Percentiles rank a stretch among this genome's conserved stretches.
These are phyloP conservation scores for Pomacea canaliculata DNA, from an alignment of 2,888 invertebrate species.

Conservation along the genomic window DNA sequence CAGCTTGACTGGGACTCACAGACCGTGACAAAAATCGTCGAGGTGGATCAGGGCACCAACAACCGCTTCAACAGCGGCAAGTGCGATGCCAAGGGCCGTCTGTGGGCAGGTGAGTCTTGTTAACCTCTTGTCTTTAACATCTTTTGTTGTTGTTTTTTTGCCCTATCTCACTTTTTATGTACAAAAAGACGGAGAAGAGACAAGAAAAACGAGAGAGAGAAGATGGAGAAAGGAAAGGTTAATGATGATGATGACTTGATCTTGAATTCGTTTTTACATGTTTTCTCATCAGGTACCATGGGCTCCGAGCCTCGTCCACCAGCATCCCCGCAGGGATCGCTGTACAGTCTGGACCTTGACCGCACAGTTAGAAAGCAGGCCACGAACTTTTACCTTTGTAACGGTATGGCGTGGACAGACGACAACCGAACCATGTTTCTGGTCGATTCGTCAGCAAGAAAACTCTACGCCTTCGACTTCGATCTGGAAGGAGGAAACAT, in stretches of 20 bases:
- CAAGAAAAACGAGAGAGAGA: not conserved
- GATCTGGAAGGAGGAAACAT: conserved; percentile 76
- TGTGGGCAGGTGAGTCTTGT: conserved; percentile 47
- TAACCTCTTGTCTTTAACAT: no score
- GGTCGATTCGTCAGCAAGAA: conserved; percentile 80
- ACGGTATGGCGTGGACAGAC: conserved; percentile 83
- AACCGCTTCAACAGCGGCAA: conserved; percentile 46
- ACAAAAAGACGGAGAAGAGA: not conserved
- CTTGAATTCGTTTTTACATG: no score
- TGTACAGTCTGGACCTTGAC: conserved; percentile 53
- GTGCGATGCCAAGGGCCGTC: conserved; percentile 51
- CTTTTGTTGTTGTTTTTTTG: no score
- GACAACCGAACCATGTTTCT: conserved; percentile 82
- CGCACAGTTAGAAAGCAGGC: not conserved
- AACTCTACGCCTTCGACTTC: conserved; percentile 80
- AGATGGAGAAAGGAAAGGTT: no score
- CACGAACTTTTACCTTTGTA: conserved; percentile 74
- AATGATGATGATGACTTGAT: no score
- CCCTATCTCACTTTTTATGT: no score
- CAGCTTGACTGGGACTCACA: conserved; percentile 44
- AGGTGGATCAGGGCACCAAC: conserved; percentile 31
- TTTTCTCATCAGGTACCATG: conserved; percentile 59
- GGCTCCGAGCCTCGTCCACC: conserved; percentile 51
- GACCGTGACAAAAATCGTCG: conserved; percentile 28
- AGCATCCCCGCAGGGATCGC: conserved; percentile 46